Percentiles rank a stretch among this genome's conserved stretches.
Conservation (phyloP, 2,797 vertebrate species). For the Anisognathus igniventris region DNA sequence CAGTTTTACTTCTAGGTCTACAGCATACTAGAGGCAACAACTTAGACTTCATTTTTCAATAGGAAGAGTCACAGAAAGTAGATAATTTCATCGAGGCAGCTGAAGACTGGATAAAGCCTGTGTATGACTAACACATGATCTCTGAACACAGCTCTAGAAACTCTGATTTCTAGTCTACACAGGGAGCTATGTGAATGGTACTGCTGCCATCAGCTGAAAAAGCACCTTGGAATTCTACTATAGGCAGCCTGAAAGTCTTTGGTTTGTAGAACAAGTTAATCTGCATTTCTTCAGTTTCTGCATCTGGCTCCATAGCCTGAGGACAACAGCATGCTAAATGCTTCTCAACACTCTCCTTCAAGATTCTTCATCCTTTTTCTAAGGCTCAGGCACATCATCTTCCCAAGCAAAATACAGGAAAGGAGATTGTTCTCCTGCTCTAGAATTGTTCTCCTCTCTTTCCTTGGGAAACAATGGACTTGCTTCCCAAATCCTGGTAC, state of each 20-base stretch:
- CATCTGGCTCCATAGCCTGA: background rate
- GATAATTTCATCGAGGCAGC: background rate
- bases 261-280: background rate
- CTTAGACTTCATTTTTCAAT: background rate
- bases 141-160: background rate
- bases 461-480: background rate
- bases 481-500: background rate
- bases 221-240: background rate
- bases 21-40: background rate
- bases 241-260: background rate
- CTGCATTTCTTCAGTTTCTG: background rate
- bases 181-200: background rate
- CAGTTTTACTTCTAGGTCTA: background rate
- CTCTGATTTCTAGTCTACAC: background rate
- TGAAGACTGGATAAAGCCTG: background rate
- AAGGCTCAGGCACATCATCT: background rate
- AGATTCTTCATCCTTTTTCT: background rate
- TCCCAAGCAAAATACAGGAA: background rate
- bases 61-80: background rate
- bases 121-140: background rate
- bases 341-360: background rate
- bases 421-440: background rate
- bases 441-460: background rate
- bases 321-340: background rate
- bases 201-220: background rate